A percentile compares a stretch with the other conserved stretches of the same genome.
These are phyloP conservation scores for Trididemnum miniatum DNA, from an alignment of 23 tunicate genomes.

Conservation along the genomic window DNA sequence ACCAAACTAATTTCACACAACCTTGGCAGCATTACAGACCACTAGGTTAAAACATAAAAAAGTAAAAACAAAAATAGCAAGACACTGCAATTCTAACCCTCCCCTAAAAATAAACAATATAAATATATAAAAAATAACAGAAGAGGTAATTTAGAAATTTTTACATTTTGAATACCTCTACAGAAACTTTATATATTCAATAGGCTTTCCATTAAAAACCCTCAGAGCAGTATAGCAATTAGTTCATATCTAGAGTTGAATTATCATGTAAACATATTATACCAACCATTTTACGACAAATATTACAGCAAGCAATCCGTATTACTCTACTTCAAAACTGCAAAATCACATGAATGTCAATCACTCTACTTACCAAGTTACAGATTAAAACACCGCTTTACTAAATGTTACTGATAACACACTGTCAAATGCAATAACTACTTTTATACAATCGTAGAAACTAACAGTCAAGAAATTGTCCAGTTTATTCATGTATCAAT, in stretches of 20 bases:
- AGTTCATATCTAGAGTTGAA: not conserved
- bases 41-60: constrained; percentile 5
- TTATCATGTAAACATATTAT: no score
- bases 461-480: not conserved
- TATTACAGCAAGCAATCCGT: not conserved
- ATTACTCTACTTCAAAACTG: not conserved
- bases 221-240: not conserved
- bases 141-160: not conserved
- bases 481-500: no score
- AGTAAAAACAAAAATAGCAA: not conserved
- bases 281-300: not conserved
- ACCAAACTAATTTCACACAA: not conserved
- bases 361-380: no score
- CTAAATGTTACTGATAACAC: no score
- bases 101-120: not conserved
- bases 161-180: not conserved
- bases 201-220: not conserved
- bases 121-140: not conserved
- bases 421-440: not conserved
- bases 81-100: constrained; percentile 1
- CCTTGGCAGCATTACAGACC: constrained; percentile 7
- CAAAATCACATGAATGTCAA: not conserved
- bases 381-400: no score
- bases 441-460: not conserved
- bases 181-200: not conserved